A percentile compares a stretch with the other conserved stretches of the same genome.
phyloP scores from a whole-genome alignment of 1,140 invertebrate species.

The Lerema accius region DNA sequence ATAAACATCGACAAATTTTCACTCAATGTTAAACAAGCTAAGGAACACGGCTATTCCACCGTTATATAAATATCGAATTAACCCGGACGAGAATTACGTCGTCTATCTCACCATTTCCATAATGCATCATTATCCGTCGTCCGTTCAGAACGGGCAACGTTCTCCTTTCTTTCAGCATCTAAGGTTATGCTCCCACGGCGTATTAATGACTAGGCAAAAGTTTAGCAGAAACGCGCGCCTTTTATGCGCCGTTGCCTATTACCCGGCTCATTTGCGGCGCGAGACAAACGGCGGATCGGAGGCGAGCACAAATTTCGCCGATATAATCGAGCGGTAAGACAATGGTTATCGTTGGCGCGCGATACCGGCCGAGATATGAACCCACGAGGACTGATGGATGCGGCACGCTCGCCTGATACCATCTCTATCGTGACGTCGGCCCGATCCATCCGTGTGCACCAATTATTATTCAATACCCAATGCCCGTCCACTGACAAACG shows the following conservation, averaged over 20 bases:
- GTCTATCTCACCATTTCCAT: constrained; percentile 1
- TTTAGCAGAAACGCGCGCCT: constrained; percentile 62
- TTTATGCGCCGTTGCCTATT: constrained; percentile 67
- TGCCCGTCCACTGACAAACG: constrained; percentile 42
- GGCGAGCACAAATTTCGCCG: constrained; percentile 74
- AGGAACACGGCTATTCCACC: too few species aligned
- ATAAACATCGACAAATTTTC: too few species aligned
- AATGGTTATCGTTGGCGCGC: constrained; percentile 71
- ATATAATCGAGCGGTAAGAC: constrained; percentile 75
- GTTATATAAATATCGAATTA: too few species aligned
- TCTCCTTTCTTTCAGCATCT: constrained; percentile 23
- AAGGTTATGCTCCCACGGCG: constrained; percentile 63
- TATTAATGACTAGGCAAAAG: constrained; percentile 76
- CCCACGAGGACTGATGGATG: constrained; percentile 69
- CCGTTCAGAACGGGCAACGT: constrained; percentile 20
- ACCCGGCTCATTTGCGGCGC: constrained; percentile 74
- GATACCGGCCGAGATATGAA: constrained; percentile 64
- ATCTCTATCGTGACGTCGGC: constrained; percentile 70
- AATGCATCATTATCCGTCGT: constrained; percentile 5
- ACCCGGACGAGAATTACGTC: too few species aligned
- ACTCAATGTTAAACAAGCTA: too few species aligned
- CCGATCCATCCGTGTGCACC: constrained; percentile 60
- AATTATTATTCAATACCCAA: constrained; percentile 81
- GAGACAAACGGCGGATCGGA: constrained; percentile 71
- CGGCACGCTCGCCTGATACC: constrained; percentile 70